phyloP scores from a whole-genome alignment of 2,797 vertebrate species.

The Sandelia bainsii region DNA sequence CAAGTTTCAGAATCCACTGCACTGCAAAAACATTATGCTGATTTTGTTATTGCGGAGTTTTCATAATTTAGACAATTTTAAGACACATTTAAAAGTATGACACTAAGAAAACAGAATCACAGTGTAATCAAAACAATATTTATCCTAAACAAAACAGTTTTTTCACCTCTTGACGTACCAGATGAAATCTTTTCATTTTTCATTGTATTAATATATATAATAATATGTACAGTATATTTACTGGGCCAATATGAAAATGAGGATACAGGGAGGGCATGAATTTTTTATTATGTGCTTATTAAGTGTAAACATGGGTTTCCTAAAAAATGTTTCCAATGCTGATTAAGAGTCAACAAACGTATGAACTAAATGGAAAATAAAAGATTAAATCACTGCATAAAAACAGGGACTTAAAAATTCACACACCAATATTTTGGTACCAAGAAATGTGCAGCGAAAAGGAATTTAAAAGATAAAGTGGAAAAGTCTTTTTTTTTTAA shows the following conservation, averaged over 20 bases:
- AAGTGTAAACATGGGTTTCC: slow-evolving; percentile 48
- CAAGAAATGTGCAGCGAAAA: slow-evolving; percentile 1
- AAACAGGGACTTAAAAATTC: slow-evolving; percentile 3
- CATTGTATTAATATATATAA: slow-evolving; percentile 53
- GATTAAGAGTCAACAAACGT: background rate
- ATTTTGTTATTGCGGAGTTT: no score
- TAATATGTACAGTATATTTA: no score
- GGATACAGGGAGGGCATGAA: background rate
- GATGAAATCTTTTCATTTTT: background rate
- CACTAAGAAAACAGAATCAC: background rate
- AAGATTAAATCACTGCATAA: background rate
- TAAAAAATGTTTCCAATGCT: background rate
- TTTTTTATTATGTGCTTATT: slow-evolving; percentile 17
- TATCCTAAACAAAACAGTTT: background rate
- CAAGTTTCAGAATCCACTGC: background rate
- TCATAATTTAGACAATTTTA: background rate
- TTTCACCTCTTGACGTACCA: slow-evolving; percentile 19
- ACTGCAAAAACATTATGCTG: background rate
- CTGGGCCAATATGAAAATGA: slow-evolving; percentile 29
- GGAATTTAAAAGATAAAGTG: background rate
- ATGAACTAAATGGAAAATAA: no score
- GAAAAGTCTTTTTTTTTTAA: background rate
- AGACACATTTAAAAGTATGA: background rate
- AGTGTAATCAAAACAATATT: slow-evolving; percentile 21
- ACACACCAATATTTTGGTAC: slow-evolving; percentile 45